Conservation (phyloP, 2,797 vertebrate species). For the Furcifer pardalis region DNA sequence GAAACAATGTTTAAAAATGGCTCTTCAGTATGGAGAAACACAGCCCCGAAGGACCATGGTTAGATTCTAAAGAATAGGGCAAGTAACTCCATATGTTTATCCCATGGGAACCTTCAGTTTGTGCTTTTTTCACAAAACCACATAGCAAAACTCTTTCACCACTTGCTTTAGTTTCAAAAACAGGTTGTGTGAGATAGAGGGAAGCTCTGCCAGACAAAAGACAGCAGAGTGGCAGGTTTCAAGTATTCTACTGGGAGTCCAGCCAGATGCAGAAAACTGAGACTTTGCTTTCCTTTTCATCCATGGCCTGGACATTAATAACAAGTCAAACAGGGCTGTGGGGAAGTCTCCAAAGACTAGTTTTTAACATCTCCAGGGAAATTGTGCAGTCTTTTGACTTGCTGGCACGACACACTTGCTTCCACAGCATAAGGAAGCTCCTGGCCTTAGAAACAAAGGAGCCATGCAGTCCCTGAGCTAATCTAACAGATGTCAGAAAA, state of each 20-base stretch:
- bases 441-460: neutral
- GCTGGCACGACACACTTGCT: too few relatives aligned
- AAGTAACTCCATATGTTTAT: neutral
- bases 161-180: neutral
- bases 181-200: neutral
- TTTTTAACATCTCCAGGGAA: neutral
- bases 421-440: too few relatives aligned
- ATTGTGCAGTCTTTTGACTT: neutral
- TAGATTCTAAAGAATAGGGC: neutral
- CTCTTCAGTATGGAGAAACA: neutral
- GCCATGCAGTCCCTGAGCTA: neutral
- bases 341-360: neutral
- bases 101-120: neutral
- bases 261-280: neutral
- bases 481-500: neutral
- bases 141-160: too few relatives aligned
- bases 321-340: neutral
- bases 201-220: neutral
- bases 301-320: neutral
- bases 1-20: neutral
- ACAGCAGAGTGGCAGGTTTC: fast-evolving
- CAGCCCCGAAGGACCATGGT: neutral
- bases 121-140: neutral
- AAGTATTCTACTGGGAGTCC: neutral
- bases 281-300: neutral